Conservation (phyloP, 2,888 invertebrate genomes). For the Parnassius orleans region DNA sequence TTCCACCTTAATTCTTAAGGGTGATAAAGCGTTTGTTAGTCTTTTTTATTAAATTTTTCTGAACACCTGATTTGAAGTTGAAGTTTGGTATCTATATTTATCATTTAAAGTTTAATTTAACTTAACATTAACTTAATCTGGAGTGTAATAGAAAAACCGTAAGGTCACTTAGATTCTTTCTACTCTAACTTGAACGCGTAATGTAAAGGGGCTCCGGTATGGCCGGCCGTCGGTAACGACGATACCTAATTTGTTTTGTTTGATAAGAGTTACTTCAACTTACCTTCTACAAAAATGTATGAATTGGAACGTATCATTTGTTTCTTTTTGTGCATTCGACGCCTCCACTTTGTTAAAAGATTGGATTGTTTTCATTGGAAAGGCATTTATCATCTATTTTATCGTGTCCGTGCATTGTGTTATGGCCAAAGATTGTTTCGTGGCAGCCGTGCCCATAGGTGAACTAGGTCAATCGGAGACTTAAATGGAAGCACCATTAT, state of each 20-base stretch:
- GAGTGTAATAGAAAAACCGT: too few relatives aligned
- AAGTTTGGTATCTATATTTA: too few relatives aligned
- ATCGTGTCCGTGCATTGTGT: slow-evolving; percentile 42
- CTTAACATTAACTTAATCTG: too few relatives aligned
- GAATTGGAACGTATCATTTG: slow-evolving; percentile 64
- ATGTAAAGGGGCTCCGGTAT: slow-evolving; percentile 48
- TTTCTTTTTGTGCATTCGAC: slow-evolving; percentile 60
- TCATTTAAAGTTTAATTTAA: too few relatives aligned
- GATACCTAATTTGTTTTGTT: slow-evolving; percentile 69
- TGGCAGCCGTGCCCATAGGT: slow-evolving; percentile 59
- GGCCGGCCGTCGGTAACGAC: slow-evolving; percentile 55
- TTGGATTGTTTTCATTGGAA: slow-evolving; percentile 60
- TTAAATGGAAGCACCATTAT: slow-evolving; percentile 70
- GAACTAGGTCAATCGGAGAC: slow-evolving; percentile 60
- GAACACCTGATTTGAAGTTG: too few relatives aligned
- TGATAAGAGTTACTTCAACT: slow-evolving; percentile 74
- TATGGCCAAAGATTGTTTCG: slow-evolving; percentile 63
- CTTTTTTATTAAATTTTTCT: too few relatives aligned
- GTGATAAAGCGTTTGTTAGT: too few relatives aligned
- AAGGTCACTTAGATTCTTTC: background rate
- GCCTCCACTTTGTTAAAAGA: slow-evolving; percentile 61
- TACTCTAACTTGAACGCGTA: slow-evolving; percentile 31
- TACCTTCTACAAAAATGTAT: slow-evolving; percentile 56
- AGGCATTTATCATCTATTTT: slow-evolving; percentile 49
- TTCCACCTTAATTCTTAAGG: too few relatives aligned